Evolutionary conservation across 2,113 vertebrate genomes (phyloP), one percentile per base, ranked within the genome.

Genomic region (Amphiprion ocellaris): DNA sequence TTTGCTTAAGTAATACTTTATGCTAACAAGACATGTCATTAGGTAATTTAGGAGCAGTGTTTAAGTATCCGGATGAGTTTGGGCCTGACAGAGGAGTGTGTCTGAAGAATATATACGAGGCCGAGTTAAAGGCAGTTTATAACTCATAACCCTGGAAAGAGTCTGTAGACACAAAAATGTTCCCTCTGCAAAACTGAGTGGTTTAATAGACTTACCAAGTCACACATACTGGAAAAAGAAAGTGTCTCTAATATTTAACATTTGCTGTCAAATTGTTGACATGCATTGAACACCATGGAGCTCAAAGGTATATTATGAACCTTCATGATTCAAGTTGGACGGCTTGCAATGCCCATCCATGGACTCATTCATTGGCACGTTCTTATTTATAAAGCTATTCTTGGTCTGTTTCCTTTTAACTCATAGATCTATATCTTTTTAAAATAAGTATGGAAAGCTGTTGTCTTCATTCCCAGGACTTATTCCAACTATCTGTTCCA

Each of bases 1-100:
- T 87, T 84, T 77, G 80, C 74, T 83, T 77, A 84, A 84, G 87
- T 74, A 85, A 90, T 88, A 88, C 73, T 82, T 90, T 89, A 89
- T 81, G 68, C 72, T 89, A 91, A 92, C 74, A 85, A 86, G 87
- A 77, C 82, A 75, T 82, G 86, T 69, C 44, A 19, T 69, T 76
- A 56, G 85, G 87, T 85, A 60, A 87, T 79, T 81, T 83, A 67
- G 53, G 61, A 81, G 59, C 58, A 30, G 79, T 60, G 68, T 86
- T 89, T 88, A 83, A 89, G 73, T 61, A 79, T 69, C 58, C 54
- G 12, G 68, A 86, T 74, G 60, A 83, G 60, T 84, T 82, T 66
- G 59, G 30, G 39, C 63, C 68, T 44, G 56, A 66, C 55, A 76
- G 64, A 5, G 21, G 12, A 63, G 53, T 1, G 33, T 39, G 62